phyloP scores from a whole-genome alignment of 2,113 vertebrate species.

The Eurypyga helias region DNA sequence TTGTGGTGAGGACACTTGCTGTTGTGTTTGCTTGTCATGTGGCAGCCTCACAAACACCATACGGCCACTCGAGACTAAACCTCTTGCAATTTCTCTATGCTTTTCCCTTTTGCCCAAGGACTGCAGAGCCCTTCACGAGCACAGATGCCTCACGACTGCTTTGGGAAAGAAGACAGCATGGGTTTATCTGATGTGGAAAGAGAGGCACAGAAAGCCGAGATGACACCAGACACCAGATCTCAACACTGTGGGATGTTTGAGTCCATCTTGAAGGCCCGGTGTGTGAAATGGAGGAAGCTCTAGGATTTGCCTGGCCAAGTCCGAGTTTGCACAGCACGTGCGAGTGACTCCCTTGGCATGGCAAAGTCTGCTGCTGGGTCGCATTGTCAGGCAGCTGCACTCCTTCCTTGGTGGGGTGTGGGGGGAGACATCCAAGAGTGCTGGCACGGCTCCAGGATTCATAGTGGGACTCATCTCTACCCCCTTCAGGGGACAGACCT shows the following conservation, averaged over 20 bases:
- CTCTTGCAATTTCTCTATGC: background rate
- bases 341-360: background rate
- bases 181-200: background rate
- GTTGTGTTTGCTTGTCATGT: background rate
- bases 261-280: background rate
- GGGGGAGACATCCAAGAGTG: rapidly evolving
- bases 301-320: background rate
- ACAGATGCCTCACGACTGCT: background rate
- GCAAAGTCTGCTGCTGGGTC: background rate
- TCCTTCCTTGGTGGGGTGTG: background rate
- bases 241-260: background rate
- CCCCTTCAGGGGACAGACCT: background rate
- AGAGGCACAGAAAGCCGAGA: background rate
- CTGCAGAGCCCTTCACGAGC: background rate
- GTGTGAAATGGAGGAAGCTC: background rate
- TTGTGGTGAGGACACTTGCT: background rate
- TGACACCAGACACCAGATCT: background rate
- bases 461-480: background rate
- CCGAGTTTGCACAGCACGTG: background rate
- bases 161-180: rapidly evolving
- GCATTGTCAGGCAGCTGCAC: background rate
- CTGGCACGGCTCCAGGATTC: background rate
- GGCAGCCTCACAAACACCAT: background rate
- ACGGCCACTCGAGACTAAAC: background rate
- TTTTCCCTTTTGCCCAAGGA: background rate